These are phyloP conservation scores for Micrasema minimum DNA, from an alignment of 1,140 invertebrate species.

Conservation along the genomic window DNA sequence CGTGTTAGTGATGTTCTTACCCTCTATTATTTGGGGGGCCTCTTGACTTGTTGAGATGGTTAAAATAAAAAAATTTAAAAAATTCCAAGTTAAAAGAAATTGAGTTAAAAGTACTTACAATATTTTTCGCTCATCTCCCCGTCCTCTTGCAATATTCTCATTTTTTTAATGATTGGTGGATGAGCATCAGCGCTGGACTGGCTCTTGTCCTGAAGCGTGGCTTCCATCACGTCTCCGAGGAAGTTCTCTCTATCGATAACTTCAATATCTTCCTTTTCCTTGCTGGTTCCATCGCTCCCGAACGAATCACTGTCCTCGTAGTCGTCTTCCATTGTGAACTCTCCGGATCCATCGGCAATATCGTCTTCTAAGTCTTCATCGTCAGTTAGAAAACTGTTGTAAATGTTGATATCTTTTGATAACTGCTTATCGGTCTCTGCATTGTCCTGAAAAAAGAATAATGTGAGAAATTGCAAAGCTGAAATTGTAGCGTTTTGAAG, in stretches of 20 bases:
- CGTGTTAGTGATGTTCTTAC: no score
- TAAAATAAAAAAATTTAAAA: no score
- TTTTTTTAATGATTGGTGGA: slow-evolving; percentile 41
- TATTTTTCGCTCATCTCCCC: slow-evolving; percentile 26
- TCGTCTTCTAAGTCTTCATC: slow-evolving; percentile 32
- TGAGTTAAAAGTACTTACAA: slow-evolving; percentile 18
- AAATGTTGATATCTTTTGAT: background rate
- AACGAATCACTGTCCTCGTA: background rate
- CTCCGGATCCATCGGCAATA: slow-evolving; percentile 14
- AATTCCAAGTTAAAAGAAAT: no score
- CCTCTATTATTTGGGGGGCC: no score
- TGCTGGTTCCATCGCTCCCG: background rate
- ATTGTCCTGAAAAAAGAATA: slow-evolving; percentile 19
- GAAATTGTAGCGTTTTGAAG: no score
- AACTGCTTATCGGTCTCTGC: slow-evolving; percentile 8
- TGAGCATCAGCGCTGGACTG: slow-evolving; percentile 21
- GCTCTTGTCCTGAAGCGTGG: slow-evolving; percentile 37
- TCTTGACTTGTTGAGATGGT: no score
- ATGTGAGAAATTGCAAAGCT: background rate
- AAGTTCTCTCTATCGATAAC: slow-evolving; percentile 31
- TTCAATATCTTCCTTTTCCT: slow-evolving; percentile 8
- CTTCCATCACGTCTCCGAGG: slow-evolving; percentile 48
- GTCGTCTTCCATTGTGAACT: background rate
- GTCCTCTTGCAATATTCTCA: slow-evolving; percentile 36
- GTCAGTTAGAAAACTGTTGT: slow-evolving; percentile 3